Evolutionary conservation across 1,140 invertebrate species (phyloP).

Genomic region (Achroia grisella): DNA sequence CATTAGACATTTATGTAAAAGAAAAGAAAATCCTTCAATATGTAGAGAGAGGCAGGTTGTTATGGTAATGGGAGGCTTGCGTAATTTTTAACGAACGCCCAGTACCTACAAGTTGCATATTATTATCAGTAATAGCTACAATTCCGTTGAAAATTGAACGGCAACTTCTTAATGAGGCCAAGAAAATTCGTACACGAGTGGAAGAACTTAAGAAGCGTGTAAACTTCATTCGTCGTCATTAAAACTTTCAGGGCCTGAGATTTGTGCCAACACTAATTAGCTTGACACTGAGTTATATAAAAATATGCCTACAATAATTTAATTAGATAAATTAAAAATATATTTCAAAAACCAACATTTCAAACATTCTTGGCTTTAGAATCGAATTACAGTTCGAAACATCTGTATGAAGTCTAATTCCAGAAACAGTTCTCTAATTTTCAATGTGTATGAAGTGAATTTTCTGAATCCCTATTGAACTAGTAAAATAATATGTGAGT

Average conservation of each 20-base stretch:
- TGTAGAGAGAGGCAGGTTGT: background rate
- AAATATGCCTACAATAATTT: too few species aligned
- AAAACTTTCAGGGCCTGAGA: slow-evolving; percentile 59
- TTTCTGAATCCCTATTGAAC: too few species aligned
- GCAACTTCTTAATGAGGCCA: slow-evolving; percentile 58
- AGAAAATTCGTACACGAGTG: slow-evolving; percentile 47
- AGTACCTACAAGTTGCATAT: slow-evolving; percentile 8
- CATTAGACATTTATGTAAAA: too few species aligned
- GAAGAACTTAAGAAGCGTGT: slow-evolving; percentile 52
- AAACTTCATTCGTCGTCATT: slow-evolving; percentile 63
- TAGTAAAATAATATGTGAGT: too few species aligned
- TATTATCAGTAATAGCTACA: slow-evolving; percentile 51
- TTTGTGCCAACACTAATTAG: slow-evolving; percentile 65
- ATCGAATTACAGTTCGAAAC: too few species aligned
- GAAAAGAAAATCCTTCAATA: too few species aligned
- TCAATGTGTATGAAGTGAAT: too few species aligned
- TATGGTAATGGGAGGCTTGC: background rate
- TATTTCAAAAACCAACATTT: too few species aligned
- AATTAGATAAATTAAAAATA: too few species aligned
- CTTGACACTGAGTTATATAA: slow-evolving; percentile 25
- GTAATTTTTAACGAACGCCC: slow-evolving; percentile 2
- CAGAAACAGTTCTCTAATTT: too few species aligned
- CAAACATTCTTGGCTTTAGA: too few species aligned
- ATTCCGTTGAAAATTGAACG: slow-evolving; percentile 39
- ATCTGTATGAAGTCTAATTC: too few species aligned